Conservation (phyloP, 2,113 vertebrate species). For the Taxidea taxus region DNA sequence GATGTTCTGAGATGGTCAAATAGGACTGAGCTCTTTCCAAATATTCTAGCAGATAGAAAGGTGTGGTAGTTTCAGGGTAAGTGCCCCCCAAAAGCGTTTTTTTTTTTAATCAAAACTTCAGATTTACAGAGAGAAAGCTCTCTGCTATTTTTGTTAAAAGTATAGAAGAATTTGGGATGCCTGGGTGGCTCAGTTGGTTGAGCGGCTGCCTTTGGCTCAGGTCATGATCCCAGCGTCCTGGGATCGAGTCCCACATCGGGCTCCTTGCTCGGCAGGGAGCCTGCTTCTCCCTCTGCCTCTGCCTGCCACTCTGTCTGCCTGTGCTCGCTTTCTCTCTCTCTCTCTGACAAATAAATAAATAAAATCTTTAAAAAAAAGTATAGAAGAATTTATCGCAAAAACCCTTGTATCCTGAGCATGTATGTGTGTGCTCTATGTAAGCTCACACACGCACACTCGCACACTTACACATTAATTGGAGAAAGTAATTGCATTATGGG, state of each 20-base stretch:
- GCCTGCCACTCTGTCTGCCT: no score
- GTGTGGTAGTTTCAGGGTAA: neutral
- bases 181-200: no score
- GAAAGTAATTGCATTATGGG: neutral
- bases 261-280: no score
- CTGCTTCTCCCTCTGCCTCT: no score
- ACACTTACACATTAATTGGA: neutral
- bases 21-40: neutral
- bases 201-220: no score
- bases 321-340: no score
- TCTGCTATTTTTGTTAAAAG: neutral
- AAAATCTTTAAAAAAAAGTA: no score
- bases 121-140: neutral
- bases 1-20: neutral
- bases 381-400: neutral
- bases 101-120: neutral
- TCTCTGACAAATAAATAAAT: no score
- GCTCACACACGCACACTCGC: rapidly evolving
- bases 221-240: no score
- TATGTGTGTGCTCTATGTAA: neutral
- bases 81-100: neutral
- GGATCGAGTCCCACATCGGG: no score
- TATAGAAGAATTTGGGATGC: neutral
- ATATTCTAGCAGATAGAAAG: neutral
- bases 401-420: neutral